Base-by-base conservation (phyloP, 2,113 vertebrate species). In the Chionomys nivalis region DNA sequence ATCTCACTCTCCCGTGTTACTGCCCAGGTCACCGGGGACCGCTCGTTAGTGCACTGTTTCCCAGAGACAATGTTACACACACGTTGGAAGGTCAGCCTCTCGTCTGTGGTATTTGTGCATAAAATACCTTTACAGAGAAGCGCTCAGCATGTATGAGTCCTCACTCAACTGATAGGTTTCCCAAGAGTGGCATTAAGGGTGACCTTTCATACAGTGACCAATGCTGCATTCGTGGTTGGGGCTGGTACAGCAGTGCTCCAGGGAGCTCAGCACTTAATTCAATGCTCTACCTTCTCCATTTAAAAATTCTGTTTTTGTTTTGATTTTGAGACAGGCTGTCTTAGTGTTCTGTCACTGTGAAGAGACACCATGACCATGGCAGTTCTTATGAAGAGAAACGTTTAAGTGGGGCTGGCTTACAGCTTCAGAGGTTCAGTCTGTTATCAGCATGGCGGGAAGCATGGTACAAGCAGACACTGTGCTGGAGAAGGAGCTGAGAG, bases 111-210 rank as follows among this genome's bases (percentile, higher is more conserved):
- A 47, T 72, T 47, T 92, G 42, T 52, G 10, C 61, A n/a, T 58
- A 65, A 95, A 90, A 93, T 93, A 47, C 88, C 58, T n/a, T 47
- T 42, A 58, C 23, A 47, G 33, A 44, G 42, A 92, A 39, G n/a
- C 36, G 68, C 39, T 91, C 76, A 63, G 9, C n/a, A 26, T 14
- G 11, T 68, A 7, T 63, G 77, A 79, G 44, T 79, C 21, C 63
- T 76, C 76, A 7, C 44, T 17, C 23, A 78, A 42, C 33, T 52
- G 65, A 66, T 72, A 26, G 42, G 3, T 65, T 94, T 36, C 36
- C 77, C 12, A 10, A 5, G 31, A 39, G 66, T 61, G 17, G 23
- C 12, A 31, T 65, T 61, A 42, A 11, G 28, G 58, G 65, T 72
- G 31, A 70, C 55, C 47, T 63, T 89, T 73, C n/a, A 39, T 10